Evolutionary conservation across 92 coral and sea anemone species (phyloP), one percentile per base, ranked within the genome.

Genomic region (Virgularia gustaviana): DNA sequence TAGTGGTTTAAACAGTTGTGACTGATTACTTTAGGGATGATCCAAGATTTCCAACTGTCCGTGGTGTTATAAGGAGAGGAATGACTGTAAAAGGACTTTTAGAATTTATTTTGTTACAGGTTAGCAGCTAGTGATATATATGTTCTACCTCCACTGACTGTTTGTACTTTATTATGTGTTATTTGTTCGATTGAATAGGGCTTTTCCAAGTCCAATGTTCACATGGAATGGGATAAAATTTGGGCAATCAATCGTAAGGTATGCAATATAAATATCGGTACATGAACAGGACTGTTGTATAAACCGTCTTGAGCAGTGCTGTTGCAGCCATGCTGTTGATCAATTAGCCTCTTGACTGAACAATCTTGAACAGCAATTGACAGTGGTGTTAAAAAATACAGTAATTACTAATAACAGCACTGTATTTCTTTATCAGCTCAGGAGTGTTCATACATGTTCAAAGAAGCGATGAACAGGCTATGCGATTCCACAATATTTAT

Each of bases 211-310:
- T 87, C 98, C 20, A 92, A 90, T 77, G 98, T 92, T 16, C 98
- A 92, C 76, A 92, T 92, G 98, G 98, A 89, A 53, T 92, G 98
- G 98, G 98, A 92, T 73, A 92, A 92, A 60, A 92, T 92, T 24
- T 92, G 98, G 98, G 87, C 98, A 9, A 85, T 92, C 43, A 92
- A 92, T 83, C 89, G 90, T 60, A 92, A 92, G 96, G 97, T 91
- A 60, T 24, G n/a, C n/a, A n/a, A n/a, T n/a, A n/a, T n/a, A n/a
- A n/a, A n/a, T n/a, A n/a, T n/a, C n/a, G n/a, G n/a, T n/a, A n/a
- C n/a, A n/a, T n/a, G n/a, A n/a, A n/a, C n/a, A n/a, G n/a, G n/a
- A n/a, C 54, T 25, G 4, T 1, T 28, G 4, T 9, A 10, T 1
- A 4, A 23, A 24, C 30, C 23, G 31, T 33, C 16, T 18, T 16